Evolutionary conservation across 1,140 invertebrate genomes (phyloP).

Genomic region (Bombus haemorrhoidalis): DNA sequence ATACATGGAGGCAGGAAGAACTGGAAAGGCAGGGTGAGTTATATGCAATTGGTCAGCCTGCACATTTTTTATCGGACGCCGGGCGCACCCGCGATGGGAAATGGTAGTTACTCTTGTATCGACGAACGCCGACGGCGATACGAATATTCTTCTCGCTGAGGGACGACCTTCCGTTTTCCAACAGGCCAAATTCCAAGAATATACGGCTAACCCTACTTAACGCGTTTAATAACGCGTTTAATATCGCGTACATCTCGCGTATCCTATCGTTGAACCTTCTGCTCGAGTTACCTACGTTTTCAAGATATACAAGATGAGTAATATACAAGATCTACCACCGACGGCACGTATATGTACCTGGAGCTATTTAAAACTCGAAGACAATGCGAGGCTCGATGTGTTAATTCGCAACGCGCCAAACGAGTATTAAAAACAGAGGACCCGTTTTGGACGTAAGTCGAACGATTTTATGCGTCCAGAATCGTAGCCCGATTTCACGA

Average conservation of each 20-base stretch:
- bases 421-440: not conserved
- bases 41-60: slow-evolving; percentile 80
- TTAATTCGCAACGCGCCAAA: not conserved
- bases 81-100: slow-evolving; percentile 64
- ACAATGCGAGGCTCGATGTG: not conserved
- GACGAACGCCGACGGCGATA: slow-evolving; percentile 56
- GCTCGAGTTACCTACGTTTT: not conserved
- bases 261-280: too few relatives aligned
- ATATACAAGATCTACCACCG: too few relatives aligned
- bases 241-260: too few relatives aligned
- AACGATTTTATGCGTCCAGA: not conserved
- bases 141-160: slow-evolving; percentile 39
- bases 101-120: slow-evolving; percentile 70
- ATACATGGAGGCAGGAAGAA: slow-evolving; percentile 69
- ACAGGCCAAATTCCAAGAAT: not conserved
- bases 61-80: slow-evolving; percentile 75
- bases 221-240: not conserved
- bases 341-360: too few relatives aligned
- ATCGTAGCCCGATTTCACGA: not conserved
- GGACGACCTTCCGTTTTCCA: not conserved
- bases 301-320: too few relatives aligned
- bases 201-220: not conserved
- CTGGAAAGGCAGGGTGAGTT: slow-evolving; percentile 76
- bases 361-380: not conserved
- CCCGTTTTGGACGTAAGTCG: not conserved